Conservation (phyloP, 2,888 invertebrate genomes). For the Cinara cedri region DNA sequence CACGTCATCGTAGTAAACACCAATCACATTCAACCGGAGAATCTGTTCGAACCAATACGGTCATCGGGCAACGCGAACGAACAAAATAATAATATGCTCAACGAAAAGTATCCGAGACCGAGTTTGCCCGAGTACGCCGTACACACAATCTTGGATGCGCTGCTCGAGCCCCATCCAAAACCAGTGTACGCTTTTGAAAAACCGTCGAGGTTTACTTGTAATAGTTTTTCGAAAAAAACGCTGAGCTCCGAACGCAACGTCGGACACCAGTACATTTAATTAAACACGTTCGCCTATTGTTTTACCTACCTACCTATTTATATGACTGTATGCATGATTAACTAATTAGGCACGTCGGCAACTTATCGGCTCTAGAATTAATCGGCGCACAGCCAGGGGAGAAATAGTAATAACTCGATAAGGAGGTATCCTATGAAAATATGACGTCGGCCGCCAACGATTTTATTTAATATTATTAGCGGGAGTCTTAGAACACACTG, state of each 20-base stretch:
- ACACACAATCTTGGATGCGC: constrained; percentile 70
- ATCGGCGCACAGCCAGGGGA: too few species aligned
- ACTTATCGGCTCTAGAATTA: too few species aligned
- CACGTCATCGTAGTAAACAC: constrained; percentile 79
- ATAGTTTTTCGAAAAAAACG: not conserved
- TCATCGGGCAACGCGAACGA: constrained; percentile 14
- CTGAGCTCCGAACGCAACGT: constrained; percentile 13
- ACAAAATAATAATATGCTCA: constrained; percentile 26
- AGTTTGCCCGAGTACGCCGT: constrained; percentile 68
- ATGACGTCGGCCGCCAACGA: too few species aligned
- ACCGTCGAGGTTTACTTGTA: constrained; percentile 58
- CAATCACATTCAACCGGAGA: constrained; percentile 70
- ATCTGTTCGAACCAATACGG: constrained; percentile 66
- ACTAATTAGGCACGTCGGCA: too few species aligned
- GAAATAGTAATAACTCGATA: too few species aligned
- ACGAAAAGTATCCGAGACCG: constrained; percentile 59
- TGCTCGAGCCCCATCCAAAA: constrained; percentile 62
- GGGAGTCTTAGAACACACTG: too few species aligned
- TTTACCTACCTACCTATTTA: too few species aligned
- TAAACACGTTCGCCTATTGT: not conserved
- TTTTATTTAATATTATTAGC: too few species aligned
- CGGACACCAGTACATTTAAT: constrained; percentile 20
- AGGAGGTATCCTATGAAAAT: too few species aligned
- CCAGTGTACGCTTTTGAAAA: constrained; percentile 60
- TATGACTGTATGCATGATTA: too few species aligned